phyloP scores from a whole-genome alignment of 2,797 vertebrate species.

The Jordanella pulchra region DNA sequence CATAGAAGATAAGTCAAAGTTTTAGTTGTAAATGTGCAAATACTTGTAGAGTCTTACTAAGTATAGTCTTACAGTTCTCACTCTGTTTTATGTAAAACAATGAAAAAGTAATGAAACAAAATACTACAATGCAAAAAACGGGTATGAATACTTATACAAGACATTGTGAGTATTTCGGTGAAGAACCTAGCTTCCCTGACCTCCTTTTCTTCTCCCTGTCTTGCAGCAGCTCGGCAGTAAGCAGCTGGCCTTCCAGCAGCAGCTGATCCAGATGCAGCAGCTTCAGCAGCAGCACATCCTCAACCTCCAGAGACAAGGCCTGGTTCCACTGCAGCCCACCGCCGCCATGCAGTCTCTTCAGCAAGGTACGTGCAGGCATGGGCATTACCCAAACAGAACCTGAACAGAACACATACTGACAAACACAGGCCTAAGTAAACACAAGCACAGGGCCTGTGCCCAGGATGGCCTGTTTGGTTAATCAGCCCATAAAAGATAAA shows the following conservation, averaged over 20 bases:
- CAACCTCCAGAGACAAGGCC: slow-evolving; percentile 96
- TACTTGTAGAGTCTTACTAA: no score
- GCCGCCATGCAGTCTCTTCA: slow-evolving; percentile 93
- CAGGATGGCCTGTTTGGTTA: slow-evolving; percentile 82
- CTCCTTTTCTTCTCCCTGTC: slow-evolving; percentile 9
- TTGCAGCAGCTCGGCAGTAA: slow-evolving; percentile 88
- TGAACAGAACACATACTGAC: slow-evolving; percentile 25
- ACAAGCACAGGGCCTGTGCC: slow-evolving; percentile 36
- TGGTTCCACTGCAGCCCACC: slow-evolving; percentile 91
- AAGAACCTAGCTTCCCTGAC: background rate
- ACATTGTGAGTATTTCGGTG: background rate
- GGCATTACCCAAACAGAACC: slow-evolving; percentile 7
- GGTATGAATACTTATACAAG: background rate
- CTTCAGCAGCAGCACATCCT: slow-evolving; percentile 98
- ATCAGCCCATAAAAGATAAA: slow-evolving; percentile 86
- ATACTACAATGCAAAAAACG: no score
- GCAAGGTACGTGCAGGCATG: slow-evolving; percentile 84
- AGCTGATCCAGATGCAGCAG: slow-evolving; percentile 99
- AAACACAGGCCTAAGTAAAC: slow-evolving; percentile 19
- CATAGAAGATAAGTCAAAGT: no score
- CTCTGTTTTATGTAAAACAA: background rate
- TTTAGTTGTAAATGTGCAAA: background rate
- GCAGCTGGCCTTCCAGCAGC: slow-evolving; percentile 99
- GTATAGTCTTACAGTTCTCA: no score
- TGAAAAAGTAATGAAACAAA: background rate